These are phyloP conservation scores for Myoxocephalus aenaeus DNA, from an alignment of 2,797 vertebrate species.

Conservation along the genomic window DNA sequence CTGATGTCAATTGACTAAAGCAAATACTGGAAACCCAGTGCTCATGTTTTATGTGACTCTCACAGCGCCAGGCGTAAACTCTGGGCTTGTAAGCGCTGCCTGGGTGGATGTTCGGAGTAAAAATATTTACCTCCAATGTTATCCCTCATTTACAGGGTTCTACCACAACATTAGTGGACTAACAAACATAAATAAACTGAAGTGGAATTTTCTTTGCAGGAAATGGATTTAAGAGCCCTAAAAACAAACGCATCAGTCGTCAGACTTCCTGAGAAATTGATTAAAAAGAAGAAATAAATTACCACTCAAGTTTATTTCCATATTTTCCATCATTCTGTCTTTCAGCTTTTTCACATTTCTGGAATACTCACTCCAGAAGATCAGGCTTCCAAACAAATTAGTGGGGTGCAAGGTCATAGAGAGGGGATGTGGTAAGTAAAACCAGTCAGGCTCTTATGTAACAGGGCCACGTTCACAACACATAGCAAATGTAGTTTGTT, in stretches of 20 bases:
- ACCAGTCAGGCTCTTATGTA: conserved; percentile 69
- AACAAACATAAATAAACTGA: conserved; percentile 41
- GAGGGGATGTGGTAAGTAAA: conserved; percentile 73
- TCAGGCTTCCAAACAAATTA: conserved; percentile 77
- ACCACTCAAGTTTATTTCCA: conserved; percentile 38
- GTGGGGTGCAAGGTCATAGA: conserved; percentile 61
- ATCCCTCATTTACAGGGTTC: conserved; percentile 56
- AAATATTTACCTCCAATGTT: conserved; percentile 66
- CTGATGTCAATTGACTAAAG: conserved; percentile 73
- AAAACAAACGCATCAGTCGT: conserved; percentile 40
- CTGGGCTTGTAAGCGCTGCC: conserved; percentile 28
- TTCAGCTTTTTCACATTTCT: conserved; percentile 60
- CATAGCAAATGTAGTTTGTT: conserved; percentile 34
- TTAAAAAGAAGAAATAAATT: conserved; percentile 40
- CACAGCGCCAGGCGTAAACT: conserved; percentile 35
- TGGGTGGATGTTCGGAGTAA: conserved; percentile 37
- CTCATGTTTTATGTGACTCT: conserved; percentile 62
- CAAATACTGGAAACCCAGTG: conserved; percentile 60
- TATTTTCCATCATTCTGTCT: conserved; percentile 53
- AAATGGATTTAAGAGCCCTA: conserved; percentile 20
- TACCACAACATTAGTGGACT: conserved; percentile 14
- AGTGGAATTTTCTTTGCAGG: conserved; percentile 49
- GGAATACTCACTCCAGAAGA: conserved; percentile 44
- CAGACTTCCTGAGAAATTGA: conserved; percentile 40
- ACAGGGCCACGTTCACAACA: conserved; percentile 51